Percentiles rank a stretch among this genome's conserved stretches.
Conservation (phyloP, 2,888 invertebrate species). For the Ophioninae sp. region DNA sequence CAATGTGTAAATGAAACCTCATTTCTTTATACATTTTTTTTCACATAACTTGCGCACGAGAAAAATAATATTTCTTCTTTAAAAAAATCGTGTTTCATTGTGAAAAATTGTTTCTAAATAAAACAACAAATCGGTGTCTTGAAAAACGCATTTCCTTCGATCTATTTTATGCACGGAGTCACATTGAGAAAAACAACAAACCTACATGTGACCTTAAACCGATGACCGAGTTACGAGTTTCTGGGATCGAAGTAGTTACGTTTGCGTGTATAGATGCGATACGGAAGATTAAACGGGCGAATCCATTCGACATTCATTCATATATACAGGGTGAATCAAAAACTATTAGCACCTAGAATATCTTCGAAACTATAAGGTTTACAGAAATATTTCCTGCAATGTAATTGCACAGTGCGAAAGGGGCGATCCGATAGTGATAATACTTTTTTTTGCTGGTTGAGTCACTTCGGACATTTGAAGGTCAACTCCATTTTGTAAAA, state of each 20-base stretch:
- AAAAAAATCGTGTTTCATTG: too few species aligned
- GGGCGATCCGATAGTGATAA: too few species aligned
- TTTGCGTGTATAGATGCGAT: slow-evolving; percentile 11
- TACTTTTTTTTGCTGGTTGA: too few species aligned
- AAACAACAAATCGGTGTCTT: neutral
- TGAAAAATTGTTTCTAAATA: neutral
- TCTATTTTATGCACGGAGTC: neutral
- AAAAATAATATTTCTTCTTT: too few species aligned
- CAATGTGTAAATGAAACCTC: too few species aligned
- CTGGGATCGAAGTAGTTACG: slow-evolving; percentile 27
- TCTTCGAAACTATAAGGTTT: too few species aligned
- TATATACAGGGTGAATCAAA: neutral
- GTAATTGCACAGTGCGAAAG: too few species aligned
- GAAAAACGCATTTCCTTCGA: neutral
- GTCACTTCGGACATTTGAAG: too few species aligned
- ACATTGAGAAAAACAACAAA: slow-evolving; percentile 5
- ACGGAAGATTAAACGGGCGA: slow-evolving; percentile 6
- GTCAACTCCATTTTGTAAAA: too few species aligned
- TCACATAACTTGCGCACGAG: neutral
- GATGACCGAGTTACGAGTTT: slow-evolving; percentile 52
- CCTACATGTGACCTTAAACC: slow-evolving; percentile 38
- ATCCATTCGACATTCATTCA: slow-evolving; percentile 19
- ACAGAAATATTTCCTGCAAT: too few species aligned
- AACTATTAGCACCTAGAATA: too few species aligned
- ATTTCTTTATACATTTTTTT: too few species aligned